A percentile compares a stretch with the other conserved stretches of the same genome.
Conservation (phyloP, 2,888 invertebrate genomes). For the Drosophila hamatofila region DNA sequence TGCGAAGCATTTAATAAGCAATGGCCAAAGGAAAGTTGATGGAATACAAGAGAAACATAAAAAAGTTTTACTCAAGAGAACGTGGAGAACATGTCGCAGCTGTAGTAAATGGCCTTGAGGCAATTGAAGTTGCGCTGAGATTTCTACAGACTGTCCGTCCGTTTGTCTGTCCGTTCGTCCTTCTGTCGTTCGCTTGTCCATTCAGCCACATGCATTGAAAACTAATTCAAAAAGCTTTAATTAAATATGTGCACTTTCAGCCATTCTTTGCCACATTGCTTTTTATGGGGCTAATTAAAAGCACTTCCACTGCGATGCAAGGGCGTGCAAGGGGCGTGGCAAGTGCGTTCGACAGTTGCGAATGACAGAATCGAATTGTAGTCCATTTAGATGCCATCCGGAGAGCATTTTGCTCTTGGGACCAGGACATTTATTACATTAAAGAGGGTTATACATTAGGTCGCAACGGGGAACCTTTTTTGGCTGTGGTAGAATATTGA, state of each 20-base stretch:
- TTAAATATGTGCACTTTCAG: constrained; percentile 49
- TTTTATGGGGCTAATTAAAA: constrained; percentile 66
- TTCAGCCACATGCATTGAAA: constrained; percentile 45
- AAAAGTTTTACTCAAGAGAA: constrained; percentile 25
- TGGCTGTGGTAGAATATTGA: constrained; percentile 6
- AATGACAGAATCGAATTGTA: constrained; percentile 3
- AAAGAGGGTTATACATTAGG: constrained; percentile 20
- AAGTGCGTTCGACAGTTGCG: constrained; percentile 4
- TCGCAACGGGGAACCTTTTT: constrained; percentile 1
- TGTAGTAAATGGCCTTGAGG: constrained; percentile 27
- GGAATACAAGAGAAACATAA: constrained; percentile 37
- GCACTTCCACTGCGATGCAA: constrained; percentile 48
- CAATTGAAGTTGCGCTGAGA: constrained; percentile 23
- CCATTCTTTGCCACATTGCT: constrained; percentile 12
- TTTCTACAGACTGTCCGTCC: background rate
- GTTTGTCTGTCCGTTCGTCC: constrained; percentile 20
- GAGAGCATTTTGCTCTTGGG: constrained; percentile 60
- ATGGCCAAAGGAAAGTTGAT: constrained; percentile 37
- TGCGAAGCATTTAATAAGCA: constrained; percentile 59
- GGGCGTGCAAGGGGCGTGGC: constrained; percentile 1
- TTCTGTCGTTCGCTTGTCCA: background rate
- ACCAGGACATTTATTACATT: constrained; percentile 43
- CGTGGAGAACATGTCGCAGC: constrained; percentile 24
- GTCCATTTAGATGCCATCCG: constrained; percentile 28
- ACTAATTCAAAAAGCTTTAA: constrained; percentile 62